Evolutionary conservation across 2,888 invertebrate genomes (phyloP).

Genomic region (Pseudoips prasinana): DNA sequence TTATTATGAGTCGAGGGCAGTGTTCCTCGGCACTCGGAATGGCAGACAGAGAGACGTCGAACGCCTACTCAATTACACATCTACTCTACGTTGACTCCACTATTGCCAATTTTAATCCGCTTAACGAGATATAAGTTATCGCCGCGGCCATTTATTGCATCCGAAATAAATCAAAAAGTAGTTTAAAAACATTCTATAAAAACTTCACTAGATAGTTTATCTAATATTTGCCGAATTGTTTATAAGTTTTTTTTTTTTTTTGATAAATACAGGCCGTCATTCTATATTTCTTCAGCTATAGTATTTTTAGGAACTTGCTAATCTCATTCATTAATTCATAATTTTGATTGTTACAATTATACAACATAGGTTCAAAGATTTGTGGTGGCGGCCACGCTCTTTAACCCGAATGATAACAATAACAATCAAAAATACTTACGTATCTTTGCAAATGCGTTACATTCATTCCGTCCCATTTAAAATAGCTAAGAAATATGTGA

Average conservation of each 20-base stretch:
- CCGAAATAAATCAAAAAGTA: too few species aligned
- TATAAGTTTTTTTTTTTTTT: too few species aligned
- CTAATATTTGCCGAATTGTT: too few species aligned
- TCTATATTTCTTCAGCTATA: too few species aligned
- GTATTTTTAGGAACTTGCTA: too few species aligned
- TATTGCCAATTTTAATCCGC: conserved; percentile 23
- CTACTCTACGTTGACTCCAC: conserved; percentile 28
- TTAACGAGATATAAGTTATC: conserved; percentile 16
- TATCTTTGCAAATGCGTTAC: not conserved
- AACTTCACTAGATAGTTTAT: too few species aligned
- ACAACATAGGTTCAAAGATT: conserved; percentile 48
- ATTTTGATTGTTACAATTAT: conserved; percentile 35
- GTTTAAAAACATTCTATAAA: too few species aligned
- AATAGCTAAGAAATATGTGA: not conserved
- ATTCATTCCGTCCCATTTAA: not conserved
- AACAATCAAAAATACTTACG: conserved; percentile 23
- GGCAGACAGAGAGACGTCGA: conserved; percentile 57
- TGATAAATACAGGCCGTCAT: too few species aligned
- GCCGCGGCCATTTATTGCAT: too few species aligned
- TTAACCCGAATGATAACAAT: conserved; percentile 47
- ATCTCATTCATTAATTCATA: not conserved
- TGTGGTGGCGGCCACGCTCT: conserved; percentile 75
- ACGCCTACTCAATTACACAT: conserved; percentile 48
- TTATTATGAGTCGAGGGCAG: conserved; percentile 63
- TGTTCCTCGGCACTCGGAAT: conserved; percentile 51